Conservation (phyloP, 2,113 vertebrate species). For the Triplophysa dalaica region DNA sequence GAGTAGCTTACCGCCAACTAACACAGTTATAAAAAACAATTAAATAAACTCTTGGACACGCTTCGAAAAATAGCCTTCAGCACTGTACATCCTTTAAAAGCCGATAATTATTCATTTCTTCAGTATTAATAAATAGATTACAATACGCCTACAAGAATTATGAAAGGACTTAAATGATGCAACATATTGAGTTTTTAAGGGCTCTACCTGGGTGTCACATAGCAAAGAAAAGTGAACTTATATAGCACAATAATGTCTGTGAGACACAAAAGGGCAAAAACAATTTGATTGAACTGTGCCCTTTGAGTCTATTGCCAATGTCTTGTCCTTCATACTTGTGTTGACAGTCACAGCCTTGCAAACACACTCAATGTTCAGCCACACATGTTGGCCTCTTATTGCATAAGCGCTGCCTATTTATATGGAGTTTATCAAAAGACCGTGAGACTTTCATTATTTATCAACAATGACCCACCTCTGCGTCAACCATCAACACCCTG, state of each 20-base stretch:
- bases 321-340: conserved; percentile 40
- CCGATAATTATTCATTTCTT: not conserved
- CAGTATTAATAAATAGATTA: not conserved
- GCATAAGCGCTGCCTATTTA: conserved; percentile 4
- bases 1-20: no score
- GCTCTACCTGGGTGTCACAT: not conserved
- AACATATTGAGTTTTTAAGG: no score
- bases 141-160: not conserved
- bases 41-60: not conserved
- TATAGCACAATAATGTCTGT: not conserved
- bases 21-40: no score
- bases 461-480: conserved; percentile 9
- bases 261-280: conserved; percentile 34
- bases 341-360: conserved; percentile 19
- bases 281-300: conserved; percentile 34
- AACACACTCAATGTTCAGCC: conserved; percentile 2
- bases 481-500: not conserved
- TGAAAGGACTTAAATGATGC: no score
- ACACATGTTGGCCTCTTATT: conserved; percentile 3
- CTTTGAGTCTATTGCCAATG: conserved; percentile 7
- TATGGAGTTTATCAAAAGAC: conserved; percentile 31
- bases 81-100: not conserved
- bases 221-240: not conserved
- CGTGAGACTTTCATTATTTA: conserved; percentile 30
- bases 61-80: not conserved